A percentile compares a stretch with the other conserved stretches of the same genome.
phyloP scores from a whole-genome alignment of 2,888 invertebrate genomes.

The Oligia fasciuncula region DNA sequence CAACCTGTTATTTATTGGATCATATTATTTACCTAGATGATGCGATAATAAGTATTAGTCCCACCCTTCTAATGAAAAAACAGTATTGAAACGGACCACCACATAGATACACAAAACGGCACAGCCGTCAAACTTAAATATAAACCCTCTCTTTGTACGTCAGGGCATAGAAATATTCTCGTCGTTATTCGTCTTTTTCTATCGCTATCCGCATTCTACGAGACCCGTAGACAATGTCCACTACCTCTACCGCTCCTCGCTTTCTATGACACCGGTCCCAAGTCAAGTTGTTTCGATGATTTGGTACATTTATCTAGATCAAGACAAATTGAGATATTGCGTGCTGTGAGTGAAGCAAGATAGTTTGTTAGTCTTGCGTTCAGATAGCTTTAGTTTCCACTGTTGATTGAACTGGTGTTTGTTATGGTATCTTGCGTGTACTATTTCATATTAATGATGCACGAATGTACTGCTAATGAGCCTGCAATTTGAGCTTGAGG shows the following conservation, averaged over 20 bases:
- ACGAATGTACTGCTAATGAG: constrained; percentile 31
- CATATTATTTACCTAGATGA: background rate
- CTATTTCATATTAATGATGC: constrained; percentile 26
- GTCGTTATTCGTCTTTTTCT: too few relatives aligned
- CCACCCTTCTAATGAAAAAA: background rate
- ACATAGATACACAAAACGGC: background rate
- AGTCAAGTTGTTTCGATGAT: constrained; percentile 59
- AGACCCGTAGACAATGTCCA: background rate
- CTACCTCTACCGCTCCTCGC: constrained; percentile 18
- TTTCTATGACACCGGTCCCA: constrained; percentile 9
- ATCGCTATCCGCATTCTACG: background rate
- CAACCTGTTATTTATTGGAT: background rate
- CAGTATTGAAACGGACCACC: background rate
- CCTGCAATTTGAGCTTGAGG: constrained; percentile 13
- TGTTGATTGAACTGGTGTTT: constrained; percentile 48
- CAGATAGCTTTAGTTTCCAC: constrained; percentile 42
- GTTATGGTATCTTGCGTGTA: constrained; percentile 32
- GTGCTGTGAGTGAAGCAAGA: constrained; percentile 63
- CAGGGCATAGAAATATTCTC: background rate
- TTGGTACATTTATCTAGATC: constrained; percentile 63
- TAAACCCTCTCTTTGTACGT: background rate
- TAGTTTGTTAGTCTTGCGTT: constrained; percentile 45
- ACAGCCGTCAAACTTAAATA: background rate
- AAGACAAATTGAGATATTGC: constrained; percentile 68
- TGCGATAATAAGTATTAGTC: too few relatives aligned